Evolutionary conservation across 2,888 invertebrate species (phyloP), one percentile per base, ranked within the genome.

Genomic region (Macrosoma leucophasiata): DNA sequence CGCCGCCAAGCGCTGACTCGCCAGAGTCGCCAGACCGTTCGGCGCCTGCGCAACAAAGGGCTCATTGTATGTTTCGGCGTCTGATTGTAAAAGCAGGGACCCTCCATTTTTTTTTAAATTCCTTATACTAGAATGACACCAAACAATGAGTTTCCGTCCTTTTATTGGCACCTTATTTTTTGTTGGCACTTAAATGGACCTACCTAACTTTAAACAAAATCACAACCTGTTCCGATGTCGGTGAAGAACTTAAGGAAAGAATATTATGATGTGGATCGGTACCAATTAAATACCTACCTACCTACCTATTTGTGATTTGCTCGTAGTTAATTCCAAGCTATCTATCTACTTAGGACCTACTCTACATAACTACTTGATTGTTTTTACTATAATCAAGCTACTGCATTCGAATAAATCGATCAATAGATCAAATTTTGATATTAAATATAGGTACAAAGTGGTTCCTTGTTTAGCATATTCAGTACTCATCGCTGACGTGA

Each of bases 161-260:
- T 84, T 81, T 81, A 82, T 82, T 84, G 79, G 82, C 82, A 82
- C 82, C 82, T 77, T 65, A 72, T 77, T 82, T 84, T 84, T 84
- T 81, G 77, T 75, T 51, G 55, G 56, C 60, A 62, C 63, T 70
- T 61, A 75, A 64, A 78, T 67, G 73, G 75, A 70, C 69, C 69
- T 63, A 71, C 70, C 70, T 68, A 67, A 67, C 63, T 61, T 68
- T 63, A 60, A 68, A 75, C 63, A 67, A 69, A 74, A 75, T 71
- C 61, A 65, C 71, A 79, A 82, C 82, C 81, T 82, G 82, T 77
- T 74, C 53, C 55, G 58, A 63, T 59, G 57, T 61, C 55, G 49
- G 50, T 50, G 44, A 50, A 46, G 51, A 59, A 61, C 21, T 58
- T 59, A 38, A 37, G 33, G 38, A 36, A n/a, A n/a, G n/a, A n/a